Conservation (phyloP, 2,797 vertebrate genomes). For the Anniella stebbinsi region DNA sequence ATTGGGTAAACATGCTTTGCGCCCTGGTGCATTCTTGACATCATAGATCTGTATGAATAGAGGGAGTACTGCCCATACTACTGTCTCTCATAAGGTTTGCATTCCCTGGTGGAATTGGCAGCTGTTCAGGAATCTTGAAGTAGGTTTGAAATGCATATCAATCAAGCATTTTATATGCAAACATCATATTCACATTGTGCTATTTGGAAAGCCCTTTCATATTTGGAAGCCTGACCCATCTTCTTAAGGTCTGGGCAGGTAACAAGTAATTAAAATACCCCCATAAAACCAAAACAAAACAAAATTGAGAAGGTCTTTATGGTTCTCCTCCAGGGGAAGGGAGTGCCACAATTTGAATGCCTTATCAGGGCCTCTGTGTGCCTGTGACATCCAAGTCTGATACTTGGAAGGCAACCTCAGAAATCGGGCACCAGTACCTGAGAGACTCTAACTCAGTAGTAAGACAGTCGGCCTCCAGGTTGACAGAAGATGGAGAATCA, state of each 20-base stretch:
- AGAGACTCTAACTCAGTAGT: too few relatives aligned
- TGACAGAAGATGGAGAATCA: not conserved
- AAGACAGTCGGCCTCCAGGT: too few relatives aligned
- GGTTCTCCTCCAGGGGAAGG: not conserved
- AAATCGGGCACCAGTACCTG: too few relatives aligned
- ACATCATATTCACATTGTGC: not conserved
- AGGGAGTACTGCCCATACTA: constrained; percentile 2
- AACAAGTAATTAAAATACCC: not conserved
- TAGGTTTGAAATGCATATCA: constrained; percentile 21
- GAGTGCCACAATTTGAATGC: not conserved
- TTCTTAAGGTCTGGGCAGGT: not conserved
- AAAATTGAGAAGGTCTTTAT: not conserved
- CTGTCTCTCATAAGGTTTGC: constrained; percentile 6
- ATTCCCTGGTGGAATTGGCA: constrained; percentile 7
- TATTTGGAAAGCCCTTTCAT: constrained; percentile 6
- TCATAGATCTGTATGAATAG: not conserved
- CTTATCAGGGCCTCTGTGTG: not conserved
- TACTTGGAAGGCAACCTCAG: not conserved
- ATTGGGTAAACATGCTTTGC: not conserved
- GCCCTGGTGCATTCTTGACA: constrained; percentile 6
- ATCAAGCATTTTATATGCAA: not conserved
- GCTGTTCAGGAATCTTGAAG: not conserved
- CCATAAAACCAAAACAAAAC: not conserved
- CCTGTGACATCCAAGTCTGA: not conserved
- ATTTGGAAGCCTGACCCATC: not conserved